Evolutionary conservation across 2,888 invertebrate species (phyloP), one percentile per base, ranked within the genome.

Genomic region (Ptycholaimellus sp.): DNA sequence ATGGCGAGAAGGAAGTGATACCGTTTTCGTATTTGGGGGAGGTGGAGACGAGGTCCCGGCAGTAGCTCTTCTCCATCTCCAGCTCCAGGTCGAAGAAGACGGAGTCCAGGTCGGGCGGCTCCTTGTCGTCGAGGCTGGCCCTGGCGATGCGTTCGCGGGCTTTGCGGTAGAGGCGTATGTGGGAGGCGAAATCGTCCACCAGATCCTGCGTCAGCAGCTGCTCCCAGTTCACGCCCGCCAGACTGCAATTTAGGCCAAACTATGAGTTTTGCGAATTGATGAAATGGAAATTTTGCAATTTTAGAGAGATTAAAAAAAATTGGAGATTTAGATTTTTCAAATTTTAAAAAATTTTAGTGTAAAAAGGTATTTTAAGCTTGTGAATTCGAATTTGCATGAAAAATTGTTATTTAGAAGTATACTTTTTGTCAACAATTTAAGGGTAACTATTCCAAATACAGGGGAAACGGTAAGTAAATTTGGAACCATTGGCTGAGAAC

Each of bases 71-170:
- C 58, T 82, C 82, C 72, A 79, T 74, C 41, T 76, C 74, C 44
- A 74, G 70, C 63, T 85, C 85, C 46, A 80, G 62, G 56, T 83
- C 79, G 60, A 85, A 85, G 62, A 85, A 85, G 56, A 74, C 68
- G 49, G 74, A 73, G 51, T 76, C 72, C 38, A 76, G 58, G 33
- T 66, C 65, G 30, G 49, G 48, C 23, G 28, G 22, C 29, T 23
- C 25, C 6, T n/a, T n/a, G n/a, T n/a, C n/a, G n/a, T n/a, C n/a
- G n/a, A n/a, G n/a, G n/a, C n/a, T 18, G n/a, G 16, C 30, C 18
- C 42, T 39, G 14, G 16, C 25, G 17, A 36, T 32, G 9, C 28
- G 18, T 25, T 62, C 61, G 42, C 57, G 52, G 1, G 83, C 76
- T 55, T 78, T 73, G 47, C 81, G 71, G 57, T 76, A 85, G 18